Conservation (phyloP, 1,140 invertebrate genomes). For the Odontomachus brunneus region DNA sequence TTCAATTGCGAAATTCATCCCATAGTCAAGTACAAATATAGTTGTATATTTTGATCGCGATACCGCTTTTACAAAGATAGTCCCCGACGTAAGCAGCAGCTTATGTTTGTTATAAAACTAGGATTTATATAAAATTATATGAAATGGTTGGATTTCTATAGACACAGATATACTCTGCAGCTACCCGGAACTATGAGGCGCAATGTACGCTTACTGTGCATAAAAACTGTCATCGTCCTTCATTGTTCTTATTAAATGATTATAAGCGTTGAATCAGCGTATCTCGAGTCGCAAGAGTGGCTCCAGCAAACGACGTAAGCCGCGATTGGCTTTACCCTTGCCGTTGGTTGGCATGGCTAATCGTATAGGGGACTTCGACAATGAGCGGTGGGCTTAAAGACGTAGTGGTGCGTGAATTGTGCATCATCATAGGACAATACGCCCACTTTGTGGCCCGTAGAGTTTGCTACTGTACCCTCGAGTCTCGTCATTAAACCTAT, state of each 20-base stretch:
- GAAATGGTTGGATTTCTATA: no score
- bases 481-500: conserved; percentile 51
- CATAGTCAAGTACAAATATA: no score
- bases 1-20: no score
- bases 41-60: no score
- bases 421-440: conserved; percentile 54
- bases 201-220: no score
- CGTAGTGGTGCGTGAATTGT: conserved; percentile 48
- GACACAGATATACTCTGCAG: no score
- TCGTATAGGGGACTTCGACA: conserved; percentile 31
- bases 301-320: conserved; percentile 21
- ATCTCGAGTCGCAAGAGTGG: background rate
- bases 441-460: conserved; percentile 52
- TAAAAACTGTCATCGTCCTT: background rate
- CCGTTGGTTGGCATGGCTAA: conserved; percentile 9
- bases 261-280: conserved; percentile 39
- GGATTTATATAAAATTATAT: no score
- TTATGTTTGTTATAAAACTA: no score
- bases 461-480: conserved; percentile 44
- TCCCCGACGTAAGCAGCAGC: no score
- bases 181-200: no score
- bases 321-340: conserved; percentile 41
- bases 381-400: conserved; percentile 38
- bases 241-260: conserved; percentile 8
- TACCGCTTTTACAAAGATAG: no score